Percentiles rank a stretch among this genome's conserved stretches.
Conservation (phyloP, 2,888 invertebrate species). For the Strigamia crassipes region DNA sequence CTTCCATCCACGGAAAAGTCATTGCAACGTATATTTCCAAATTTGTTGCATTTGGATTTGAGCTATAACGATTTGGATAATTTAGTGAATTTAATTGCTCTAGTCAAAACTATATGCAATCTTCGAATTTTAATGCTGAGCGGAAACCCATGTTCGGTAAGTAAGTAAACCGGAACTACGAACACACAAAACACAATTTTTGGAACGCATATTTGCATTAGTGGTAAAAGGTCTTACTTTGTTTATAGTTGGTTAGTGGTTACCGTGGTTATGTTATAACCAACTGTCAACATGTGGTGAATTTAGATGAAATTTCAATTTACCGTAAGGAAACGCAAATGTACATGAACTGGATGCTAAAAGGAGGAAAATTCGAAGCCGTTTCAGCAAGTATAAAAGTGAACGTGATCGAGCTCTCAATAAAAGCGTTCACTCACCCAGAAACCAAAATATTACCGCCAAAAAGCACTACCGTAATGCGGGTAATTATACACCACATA, state of each 20-base stretch:
- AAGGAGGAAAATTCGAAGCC: not conserved
- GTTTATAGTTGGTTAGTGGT: not conserved
- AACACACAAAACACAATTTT: not conserved
- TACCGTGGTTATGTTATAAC: not conserved
- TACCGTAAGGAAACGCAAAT: not conserved
- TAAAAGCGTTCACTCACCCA: not conserved
- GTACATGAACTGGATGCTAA: not conserved
- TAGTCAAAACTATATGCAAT: not conserved
- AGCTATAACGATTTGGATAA: constrained; percentile 6
- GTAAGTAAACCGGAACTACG: no score
- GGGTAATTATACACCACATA: no score
- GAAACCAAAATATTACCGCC: no score
- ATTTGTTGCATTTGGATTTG: not conserved
- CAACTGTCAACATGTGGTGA: not conserved
- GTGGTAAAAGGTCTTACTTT: not conserved
- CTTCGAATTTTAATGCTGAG: not conserved
- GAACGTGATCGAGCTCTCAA: not conserved
- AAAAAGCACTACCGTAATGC: not conserved
- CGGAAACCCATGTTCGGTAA: not conserved
- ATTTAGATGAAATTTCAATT: not conserved
- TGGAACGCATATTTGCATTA: not conserved
- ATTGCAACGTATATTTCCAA: not conserved
- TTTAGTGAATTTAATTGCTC: not conserved
- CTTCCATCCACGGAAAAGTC: not conserved
- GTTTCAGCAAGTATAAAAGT: not conserved